Percentiles rank a stretch among this genome's conserved stretches.
These are phyloP conservation scores for Itoplectis maculator DNA, from an alignment of 2,888 invertebrate genomes.

Conservation along the genomic window DNA sequence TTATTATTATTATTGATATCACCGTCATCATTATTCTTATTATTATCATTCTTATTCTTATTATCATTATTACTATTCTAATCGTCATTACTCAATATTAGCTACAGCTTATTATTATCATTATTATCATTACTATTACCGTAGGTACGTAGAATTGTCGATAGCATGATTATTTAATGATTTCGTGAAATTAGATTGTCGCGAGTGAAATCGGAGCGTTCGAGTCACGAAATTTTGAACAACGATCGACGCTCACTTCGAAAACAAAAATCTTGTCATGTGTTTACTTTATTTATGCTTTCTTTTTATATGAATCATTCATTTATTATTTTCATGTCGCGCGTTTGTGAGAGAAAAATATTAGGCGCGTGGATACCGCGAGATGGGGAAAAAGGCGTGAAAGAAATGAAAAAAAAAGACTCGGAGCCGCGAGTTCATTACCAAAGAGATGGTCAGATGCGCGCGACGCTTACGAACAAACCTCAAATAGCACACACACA, in stretches of 20 bases:
- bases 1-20: conserved; percentile 35
- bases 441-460: conserved; percentile 61
- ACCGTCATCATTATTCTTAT: conserved; percentile 46
- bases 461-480: conserved; percentile 33
- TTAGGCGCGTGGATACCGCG: conserved; percentile 6
- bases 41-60: conserved; percentile 54
- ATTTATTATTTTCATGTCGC: conserved; percentile 44
- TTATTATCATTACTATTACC: conserved; percentile 48
- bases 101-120: conserved; percentile 35
- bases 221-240: conserved; percentile 24
- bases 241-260: conserved; percentile 29
- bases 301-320: conserved; percentile 41
- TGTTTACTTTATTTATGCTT: conserved; percentile 25
- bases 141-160: conserved; percentile 52
- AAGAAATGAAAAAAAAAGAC: conserved; percentile 29
- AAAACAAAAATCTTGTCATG: conserved; percentile 27
- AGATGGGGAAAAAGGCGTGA: conserved; percentile 14
- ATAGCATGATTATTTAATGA: conserved; percentile 60
- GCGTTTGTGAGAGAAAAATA: conserved; percentile 7
- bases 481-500: conserved; percentile 32
- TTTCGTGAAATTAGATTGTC: conserved; percentile 46
- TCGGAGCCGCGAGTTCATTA: conserved; percentile 58
- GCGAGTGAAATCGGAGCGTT: conserved; percentile 17
- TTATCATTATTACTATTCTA: conserved; percentile 33
- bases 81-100: conserved; percentile 48